Evolutionary conservation across 1,140 invertebrate genomes (phyloP), one percentile per base, ranked within the genome.

Genomic region (Leptinotarsa lineolata): DNA sequence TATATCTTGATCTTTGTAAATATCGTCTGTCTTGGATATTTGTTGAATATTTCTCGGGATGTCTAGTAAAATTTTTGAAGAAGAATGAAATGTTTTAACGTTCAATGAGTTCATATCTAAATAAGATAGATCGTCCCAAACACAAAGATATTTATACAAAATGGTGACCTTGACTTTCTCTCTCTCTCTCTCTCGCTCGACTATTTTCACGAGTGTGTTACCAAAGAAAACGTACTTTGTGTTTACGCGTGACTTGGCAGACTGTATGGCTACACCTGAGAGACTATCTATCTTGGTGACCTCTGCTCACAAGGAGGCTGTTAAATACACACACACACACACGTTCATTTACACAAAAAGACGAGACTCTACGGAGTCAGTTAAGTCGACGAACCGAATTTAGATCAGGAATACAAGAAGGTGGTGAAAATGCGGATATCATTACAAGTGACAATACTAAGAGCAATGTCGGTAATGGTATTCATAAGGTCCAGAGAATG

Each of bases 221-320:
- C 48, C 48, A 54, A 54, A 54, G 48, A 54, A 54, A 54, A 54
- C 48, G 48, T 54, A 54, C 11, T 54, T 54, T 54, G 48, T 54
- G 48, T 54, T n/a, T n/a, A 54, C 48, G 6, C 48, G 48, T 54
- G 48, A 54, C 48, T 54, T 54, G 48, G 48, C 48, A 54, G 48
- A 54, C 48, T 54, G 48, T 54, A 54, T 54, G 48, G 48, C 48
- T 54, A 54, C 48, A 54, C 48, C 48, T n/a, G n/a, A n/a, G n/a
- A 54, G 48, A 54, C 16, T 54, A 54, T 16, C 30, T 30, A 54
- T 54, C 48, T 54, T n/a, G 48, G 5, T 54, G 48, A 54, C 48
- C 15, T 54, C 15, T n/a, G 48, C 48, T 54, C 48, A 4, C 48
- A 54, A 54, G n/a, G n/a, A 54, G 16, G 48, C 15, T n/a, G n/a